These are phyloP conservation scores for Halcyon malimbica DNA, from an alignment of 2,113 vertebrate species.

Conservation along the genomic window DNA sequence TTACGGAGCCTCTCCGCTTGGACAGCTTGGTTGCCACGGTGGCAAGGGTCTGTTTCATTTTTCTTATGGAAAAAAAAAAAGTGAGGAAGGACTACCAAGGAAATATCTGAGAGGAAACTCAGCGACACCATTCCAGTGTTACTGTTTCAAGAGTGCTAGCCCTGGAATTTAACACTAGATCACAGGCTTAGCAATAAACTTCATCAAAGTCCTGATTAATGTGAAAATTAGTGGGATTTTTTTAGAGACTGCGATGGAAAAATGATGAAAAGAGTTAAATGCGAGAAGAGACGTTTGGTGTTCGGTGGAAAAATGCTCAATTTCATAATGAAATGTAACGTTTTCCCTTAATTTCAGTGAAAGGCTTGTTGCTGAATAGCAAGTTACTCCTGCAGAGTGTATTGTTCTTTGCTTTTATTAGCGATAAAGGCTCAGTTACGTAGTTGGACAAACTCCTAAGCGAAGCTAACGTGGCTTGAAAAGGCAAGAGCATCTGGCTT, in stretches of 20 bases:
- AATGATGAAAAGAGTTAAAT: not conserved
- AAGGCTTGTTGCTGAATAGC: not conserved
- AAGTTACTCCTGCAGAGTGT: not conserved
- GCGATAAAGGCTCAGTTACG: rapidly evolving
- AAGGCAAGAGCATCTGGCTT: not conserved
- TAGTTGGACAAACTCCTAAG: not conserved
- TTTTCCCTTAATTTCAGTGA: rapidly evolving
- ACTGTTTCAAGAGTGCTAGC: not conserved
- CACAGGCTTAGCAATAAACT: not conserved
- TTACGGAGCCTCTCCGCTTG: not conserved
- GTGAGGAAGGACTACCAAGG: not conserved
- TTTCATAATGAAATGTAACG: rapidly evolving
- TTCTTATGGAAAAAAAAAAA: not conserved
- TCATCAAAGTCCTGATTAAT: not conserved
- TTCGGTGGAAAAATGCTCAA: not conserved
- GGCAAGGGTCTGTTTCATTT: not conserved
- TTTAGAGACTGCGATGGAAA: not conserved
- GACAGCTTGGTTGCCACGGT: not conserved
- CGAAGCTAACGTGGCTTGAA: not conserved
- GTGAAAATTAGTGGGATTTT: not conserved
- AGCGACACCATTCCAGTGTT: not conserved
- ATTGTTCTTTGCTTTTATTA: not conserved
- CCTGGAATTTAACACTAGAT: not conserved
- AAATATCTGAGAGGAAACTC: not conserved
- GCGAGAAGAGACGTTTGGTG: not conserved